These are phyloP conservation scores for Hypsibius dujardini DNA, from an alignment of 1,140 invertebrate genomes.

Conservation along the genomic window DNA sequence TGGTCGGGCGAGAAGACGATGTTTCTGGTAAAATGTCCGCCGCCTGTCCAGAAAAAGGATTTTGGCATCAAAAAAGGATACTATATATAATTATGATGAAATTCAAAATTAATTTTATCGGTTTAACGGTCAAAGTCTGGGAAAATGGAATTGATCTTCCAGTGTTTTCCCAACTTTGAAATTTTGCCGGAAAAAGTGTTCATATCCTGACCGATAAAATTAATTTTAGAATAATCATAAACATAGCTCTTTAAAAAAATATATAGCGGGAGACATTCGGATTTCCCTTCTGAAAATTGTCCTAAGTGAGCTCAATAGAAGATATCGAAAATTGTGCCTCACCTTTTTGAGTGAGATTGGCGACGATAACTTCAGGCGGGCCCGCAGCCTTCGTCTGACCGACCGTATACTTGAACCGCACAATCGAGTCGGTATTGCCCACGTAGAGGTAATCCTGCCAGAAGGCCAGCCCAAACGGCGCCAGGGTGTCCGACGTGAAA, in stretches of 20 bases:
- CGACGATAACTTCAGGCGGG: neutral
- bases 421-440: slow-evolving; percentile 18
- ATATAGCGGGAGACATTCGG: too few species aligned
- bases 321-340: neutral
- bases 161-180: neutral
- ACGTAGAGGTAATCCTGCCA: slow-evolving; percentile 4
- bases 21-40: slow-evolving; percentile 16
- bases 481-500: neutral
- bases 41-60: neutral
- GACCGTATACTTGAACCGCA: slow-evolving; percentile 13
- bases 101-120: too few species aligned
- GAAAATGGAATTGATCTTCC: neutral
- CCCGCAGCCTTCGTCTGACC: slow-evolving; percentile 8
- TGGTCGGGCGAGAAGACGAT: slow-evolving; percentile 14
- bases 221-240: neutral
- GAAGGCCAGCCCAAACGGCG: slow-evolving; percentile 19
- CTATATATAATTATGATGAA: too few species aligned
- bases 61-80: too few species aligned
- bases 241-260: neutral
- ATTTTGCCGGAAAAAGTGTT: too few species aligned
- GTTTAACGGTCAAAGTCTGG: neutral
- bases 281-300: neutral
- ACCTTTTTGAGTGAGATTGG: neutral
- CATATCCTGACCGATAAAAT: neutral
- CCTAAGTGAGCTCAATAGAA: neutral